phyloP scores from a whole-genome alignment of 2,888 invertebrate genomes.

The Coleophora flavipennella region DNA sequence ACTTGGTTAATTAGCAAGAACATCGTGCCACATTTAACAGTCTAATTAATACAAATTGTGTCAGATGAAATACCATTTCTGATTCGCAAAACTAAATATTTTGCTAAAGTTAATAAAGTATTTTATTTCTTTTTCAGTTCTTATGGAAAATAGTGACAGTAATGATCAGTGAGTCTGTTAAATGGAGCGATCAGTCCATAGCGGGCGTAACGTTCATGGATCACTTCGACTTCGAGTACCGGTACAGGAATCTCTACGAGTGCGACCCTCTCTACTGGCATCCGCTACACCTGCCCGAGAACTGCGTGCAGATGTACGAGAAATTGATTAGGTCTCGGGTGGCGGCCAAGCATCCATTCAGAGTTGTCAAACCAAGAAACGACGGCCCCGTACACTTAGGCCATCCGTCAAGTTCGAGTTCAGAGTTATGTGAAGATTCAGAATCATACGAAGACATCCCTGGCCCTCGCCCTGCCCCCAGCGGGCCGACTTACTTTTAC shows the following conservation, averaged over 20 bases:
- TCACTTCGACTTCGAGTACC: slow-evolving; percentile 43
- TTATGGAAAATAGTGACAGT: background rate
- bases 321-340: slow-evolving; percentile 34
- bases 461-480: too few species aligned
- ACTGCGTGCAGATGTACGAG: slow-evolving; percentile 42
- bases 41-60: too few species aligned
- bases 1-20: too few species aligned
- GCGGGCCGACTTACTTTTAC: too few species aligned
- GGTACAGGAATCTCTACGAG: slow-evolving; percentile 42
- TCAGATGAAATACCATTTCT: too few species aligned
- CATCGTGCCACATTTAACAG: too few species aligned
- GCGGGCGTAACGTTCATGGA: slow-evolving; percentile 55
- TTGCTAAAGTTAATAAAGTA: too few species aligned
- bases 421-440: too few species aligned
- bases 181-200: slow-evolving; percentile 31
- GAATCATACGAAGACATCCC: too few species aligned
- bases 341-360: slow-evolving; percentile 21
- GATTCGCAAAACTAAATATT: too few species aligned
- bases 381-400: background rate
- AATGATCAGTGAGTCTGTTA: background rate
- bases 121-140: background rate
- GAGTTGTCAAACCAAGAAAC: slow-evolving; percentile 23
- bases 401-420: too few species aligned
- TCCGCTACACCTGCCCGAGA: slow-evolving; percentile 49
- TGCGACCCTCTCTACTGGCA: slow-evolving; percentile 58